phyloP scores from a whole-genome alignment of 2,113 vertebrate genomes.

The Ochotona princeps region DNA sequence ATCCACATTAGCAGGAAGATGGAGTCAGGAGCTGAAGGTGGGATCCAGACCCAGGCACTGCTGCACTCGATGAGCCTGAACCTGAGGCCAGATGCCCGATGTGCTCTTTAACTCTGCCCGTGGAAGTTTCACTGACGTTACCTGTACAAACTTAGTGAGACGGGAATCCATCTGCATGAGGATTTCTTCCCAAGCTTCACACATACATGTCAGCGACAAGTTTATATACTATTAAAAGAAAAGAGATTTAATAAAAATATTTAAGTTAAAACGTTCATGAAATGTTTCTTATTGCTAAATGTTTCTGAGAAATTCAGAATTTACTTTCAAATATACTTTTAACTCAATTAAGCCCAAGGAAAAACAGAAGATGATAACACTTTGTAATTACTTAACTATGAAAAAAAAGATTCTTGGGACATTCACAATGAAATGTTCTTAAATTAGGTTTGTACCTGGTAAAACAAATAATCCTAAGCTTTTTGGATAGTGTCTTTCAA shows the following conservation, averaged over 20 bases:
- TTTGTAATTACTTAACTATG: constrained; percentile 8
- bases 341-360: constrained; percentile 39
- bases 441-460: constrained; percentile 4
- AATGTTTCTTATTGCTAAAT: background rate
- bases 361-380: background rate
- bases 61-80: too few species aligned
- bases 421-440: background rate
- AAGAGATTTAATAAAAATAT: background rate
- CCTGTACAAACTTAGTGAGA: constrained; percentile 99
- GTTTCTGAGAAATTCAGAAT: constrained; percentile 39
- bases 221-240: constrained; percentile 91
- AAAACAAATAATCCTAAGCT: constrained; percentile 6
- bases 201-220: constrained; percentile 96
- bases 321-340: constrained; percentile 44
- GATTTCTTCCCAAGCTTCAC: constrained; percentile 99
- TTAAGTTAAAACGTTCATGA: background rate
- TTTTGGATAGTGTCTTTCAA: background rate
- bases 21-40: too few species aligned
- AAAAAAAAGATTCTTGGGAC: background rate
- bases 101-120: background rate
- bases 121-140: constrained; percentile 64
- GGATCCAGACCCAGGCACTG: too few species aligned
- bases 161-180: constrained; percentile 98
- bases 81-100: too few species aligned
- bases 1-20: too few species aligned